phyloP scores from a whole-genome alignment of 2,797 vertebrate species.

The Microtus californicus region DNA sequence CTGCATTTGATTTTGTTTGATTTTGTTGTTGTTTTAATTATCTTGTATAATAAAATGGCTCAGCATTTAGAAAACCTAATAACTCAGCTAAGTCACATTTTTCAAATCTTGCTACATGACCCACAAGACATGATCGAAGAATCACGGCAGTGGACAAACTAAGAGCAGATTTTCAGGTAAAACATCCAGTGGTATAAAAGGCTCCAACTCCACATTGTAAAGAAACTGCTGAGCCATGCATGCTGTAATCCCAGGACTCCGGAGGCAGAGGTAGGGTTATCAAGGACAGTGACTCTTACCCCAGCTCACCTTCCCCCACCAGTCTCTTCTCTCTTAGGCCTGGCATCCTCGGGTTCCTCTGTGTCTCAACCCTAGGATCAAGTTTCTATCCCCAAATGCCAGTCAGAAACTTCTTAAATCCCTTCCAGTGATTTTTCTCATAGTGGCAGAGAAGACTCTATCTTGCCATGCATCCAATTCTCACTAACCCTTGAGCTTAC shows the following conservation, averaged over 20 bases:
- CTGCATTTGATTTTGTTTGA: background rate
- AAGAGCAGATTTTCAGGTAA: background rate
- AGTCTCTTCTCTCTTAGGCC: background rate
- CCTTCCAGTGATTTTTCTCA: background rate
- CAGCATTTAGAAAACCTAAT: constrained; percentile 31
- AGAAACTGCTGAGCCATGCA: background rate
- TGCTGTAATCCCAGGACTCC: background rate
- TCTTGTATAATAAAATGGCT: background rate
- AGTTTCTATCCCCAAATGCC: background rate
- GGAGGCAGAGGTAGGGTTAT: background rate
- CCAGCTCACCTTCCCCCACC: background rate
- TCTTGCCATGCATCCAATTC: background rate
- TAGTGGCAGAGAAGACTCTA: background rate
- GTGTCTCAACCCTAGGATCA: background rate
- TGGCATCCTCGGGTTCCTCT: background rate
- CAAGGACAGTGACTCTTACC: background rate
- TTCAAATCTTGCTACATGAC: background rate
- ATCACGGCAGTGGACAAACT: background rate
- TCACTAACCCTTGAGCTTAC: background rate
- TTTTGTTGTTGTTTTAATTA: background rate
- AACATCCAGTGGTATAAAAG: background rate
- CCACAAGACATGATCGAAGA: background rate
- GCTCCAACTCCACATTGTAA: constrained; percentile 6
- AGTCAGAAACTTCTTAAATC: background rate
- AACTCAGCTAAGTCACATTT: constrained; percentile 18